Evolutionary conservation across 2,113 vertebrate species (phyloP), one percentile per base, ranked within the genome.

Genomic region (Megaceryle maxima): DNA sequence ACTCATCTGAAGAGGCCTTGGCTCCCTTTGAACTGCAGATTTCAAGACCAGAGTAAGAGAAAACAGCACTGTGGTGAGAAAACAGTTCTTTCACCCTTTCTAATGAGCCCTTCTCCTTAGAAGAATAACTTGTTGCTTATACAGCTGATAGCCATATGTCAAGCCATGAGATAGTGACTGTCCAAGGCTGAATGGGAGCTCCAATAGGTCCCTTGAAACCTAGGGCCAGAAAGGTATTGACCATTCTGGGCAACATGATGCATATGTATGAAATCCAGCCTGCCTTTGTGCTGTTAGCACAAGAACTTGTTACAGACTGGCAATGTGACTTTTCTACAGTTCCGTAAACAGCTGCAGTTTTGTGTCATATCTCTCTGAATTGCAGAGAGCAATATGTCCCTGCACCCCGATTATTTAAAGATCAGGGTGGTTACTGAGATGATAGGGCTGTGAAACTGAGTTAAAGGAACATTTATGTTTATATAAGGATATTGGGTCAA

Each of bases 101-200:
- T 95, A 28, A 53, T 37, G 74, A 75, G 69, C n/a, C 41, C 28
- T 81, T n/a, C 53, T 86, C 77, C 69, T 85, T 66, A 82, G 91
- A 60, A 83, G 86, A 59, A 33, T 44, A 85, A 67, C 75, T 50
- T 33, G 4, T 44, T 95, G 91, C 92, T 96, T 88, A 67, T 55
- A 87, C 92, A 94, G 96, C 92, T 95, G 92, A 92, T 25, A 90
- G 88, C 87, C 80, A 55, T 74, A 63, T 95, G 91, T 95, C 85
- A 92, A 39, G 31, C 79, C 41, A 11, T 17, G 66, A 90, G 79
- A 63, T 11, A 18, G 29, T 13, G 56, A 19, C 7, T 66, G 75
- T 74, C 43, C 66, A 48, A 18, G 72, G 77, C 83, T 85, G 80
- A 80, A 11, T 13, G 43, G 33, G 35, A 87, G 55, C 55, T 90